Base-by-base conservation (phyloP, 2,888 invertebrate genomes). In the Drosophila antonietae region DNA sequence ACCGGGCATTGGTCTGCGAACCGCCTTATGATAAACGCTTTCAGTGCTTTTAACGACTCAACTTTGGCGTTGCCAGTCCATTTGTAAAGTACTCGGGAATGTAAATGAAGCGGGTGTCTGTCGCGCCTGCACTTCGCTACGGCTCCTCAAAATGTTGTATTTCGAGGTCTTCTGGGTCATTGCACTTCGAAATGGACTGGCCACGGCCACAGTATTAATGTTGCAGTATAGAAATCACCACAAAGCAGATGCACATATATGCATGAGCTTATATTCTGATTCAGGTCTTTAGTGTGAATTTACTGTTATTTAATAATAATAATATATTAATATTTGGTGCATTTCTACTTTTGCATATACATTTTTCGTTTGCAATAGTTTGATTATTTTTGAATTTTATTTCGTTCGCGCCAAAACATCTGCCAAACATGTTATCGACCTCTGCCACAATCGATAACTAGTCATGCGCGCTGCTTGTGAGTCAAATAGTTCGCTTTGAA, bases 81-180 rank as follows among this genome's bases (percentile, higher is more conserved):
- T 78, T 80, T 77, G 86, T 73, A 80, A 89, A 88, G 90, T 88
- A 86, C 86, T 87, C 75, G 84, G 88, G 90, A 89, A 86, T 90
- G 86, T 86, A 90, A 86, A 86, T 86, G 90, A 89, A 86, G 86
- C 89, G 86, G 83, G 90, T 77, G 86, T 75, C 68, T 73, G 82
- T 71, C 67, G 57, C 62, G 57, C n/a, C 37, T 59, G 37, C 79
- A 70, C 71, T 68, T 52, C 43, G 47, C 49, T 33, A n/a, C 58
- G 43, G 41, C 62, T 53, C 37, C 68, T 60, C 49, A 63, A 55
- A 55, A 67, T 67, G 57, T 58, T 67, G 35, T 62, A 20, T 64
- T 86, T 86, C 86, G 89, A 86, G 87, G 86, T 81, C 89, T 80
- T 46, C 44, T 39, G 65, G 89, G 78, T 90, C 90, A 81, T 75